Percentiles rank a stretch among this genome's conserved stretches.
Evolutionary conservation across 2,113 vertebrate species (phyloP).

Genomic region (Ciconia boyciana): DNA sequence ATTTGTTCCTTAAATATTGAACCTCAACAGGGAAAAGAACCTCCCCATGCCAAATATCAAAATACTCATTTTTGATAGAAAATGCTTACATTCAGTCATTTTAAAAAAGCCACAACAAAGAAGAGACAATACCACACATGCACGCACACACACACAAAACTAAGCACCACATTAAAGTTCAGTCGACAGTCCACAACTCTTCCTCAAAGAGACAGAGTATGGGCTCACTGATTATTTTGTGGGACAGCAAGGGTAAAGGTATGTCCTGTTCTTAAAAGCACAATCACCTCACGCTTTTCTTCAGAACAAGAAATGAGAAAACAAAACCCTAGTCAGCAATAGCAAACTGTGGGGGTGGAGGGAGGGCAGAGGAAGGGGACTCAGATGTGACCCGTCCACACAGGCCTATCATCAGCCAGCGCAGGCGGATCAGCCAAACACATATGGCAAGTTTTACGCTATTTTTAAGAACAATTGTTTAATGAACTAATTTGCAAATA

Average conservation of each 20-base stretch:
- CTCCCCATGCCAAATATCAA: neutral
- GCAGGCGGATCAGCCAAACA: neutral
- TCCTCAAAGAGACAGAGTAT: neutral
- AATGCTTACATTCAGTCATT: neutral
- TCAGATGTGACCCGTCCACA: neutral
- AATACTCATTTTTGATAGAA: neutral
- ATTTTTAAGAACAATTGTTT: neutral
- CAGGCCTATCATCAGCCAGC: rapidly evolving
- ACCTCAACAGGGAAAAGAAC: neutral
- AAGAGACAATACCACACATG: neutral
- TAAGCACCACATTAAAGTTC: neutral
- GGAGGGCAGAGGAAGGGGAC: neutral
- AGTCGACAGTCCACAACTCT: neutral
- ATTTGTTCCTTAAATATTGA: neutral
- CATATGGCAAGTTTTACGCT: rapidly evolving
- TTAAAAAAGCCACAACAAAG: neutral
- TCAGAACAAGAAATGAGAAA: neutral
- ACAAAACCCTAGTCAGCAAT: neutral
- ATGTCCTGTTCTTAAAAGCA: neutral
- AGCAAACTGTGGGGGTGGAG: rapidly evolving
- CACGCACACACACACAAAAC: too few species aligned
- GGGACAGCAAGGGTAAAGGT: neutral
- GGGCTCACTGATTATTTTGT: neutral
- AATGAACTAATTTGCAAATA: neutral
- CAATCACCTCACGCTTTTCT: neutral